A percentile compares a stretch with the other conserved stretches of the same genome.
Evolutionary conservation across 1,140 invertebrate species (phyloP).

Genomic region (Phortica variegata): DNA sequence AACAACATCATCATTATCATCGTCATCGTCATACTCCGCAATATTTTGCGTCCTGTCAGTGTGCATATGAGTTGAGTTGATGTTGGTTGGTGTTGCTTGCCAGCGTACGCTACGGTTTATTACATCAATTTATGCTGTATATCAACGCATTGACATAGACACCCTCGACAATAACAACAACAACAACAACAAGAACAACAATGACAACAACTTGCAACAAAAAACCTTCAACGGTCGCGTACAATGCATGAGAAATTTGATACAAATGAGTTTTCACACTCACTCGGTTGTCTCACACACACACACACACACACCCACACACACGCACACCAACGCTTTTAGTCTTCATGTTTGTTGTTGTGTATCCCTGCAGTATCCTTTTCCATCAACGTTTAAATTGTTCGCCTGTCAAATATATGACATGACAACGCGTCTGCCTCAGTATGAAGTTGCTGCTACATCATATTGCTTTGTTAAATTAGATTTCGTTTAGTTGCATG

Average conservation of each 20-base stretch:
- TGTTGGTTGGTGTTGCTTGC: too few relatives aligned
- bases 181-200: too few relatives aligned
- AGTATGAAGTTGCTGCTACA: slow-evolving; percentile 7
- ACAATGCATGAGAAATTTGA: slow-evolving; percentile 45
- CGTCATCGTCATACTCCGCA: slow-evolving; percentile 36
- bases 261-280: slow-evolving; percentile 54
- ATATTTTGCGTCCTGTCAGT: slow-evolving; percentile 38
- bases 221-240: neutral
- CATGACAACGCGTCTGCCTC: slow-evolving; percentile 15
- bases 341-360: neutral
- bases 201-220: too few relatives aligned
- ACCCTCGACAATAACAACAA: too few relatives aligned
- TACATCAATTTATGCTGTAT: slow-evolving; percentile 46
- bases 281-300: slow-evolving; percentile 12
- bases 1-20: slow-evolving; percentile 12
- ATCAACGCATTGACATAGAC: slow-evolving; percentile 1
- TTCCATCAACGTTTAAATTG: slow-evolving; percentile 54
- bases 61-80: slow-evolving; percentile 38
- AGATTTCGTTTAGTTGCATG: slow-evolving; percentile 40
- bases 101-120: slow-evolving; percentile 25
- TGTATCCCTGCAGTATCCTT: slow-evolving; percentile 26
- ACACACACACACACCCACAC: slow-evolving; percentile 2
- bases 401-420: slow-evolving; percentile 50
- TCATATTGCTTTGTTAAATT: slow-evolving; percentile 42
- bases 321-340: slow-evolving; percentile 6